phyloP scores from a whole-genome alignment of 2,797 vertebrate species.

The Mormyrops attenuatus region DNA sequence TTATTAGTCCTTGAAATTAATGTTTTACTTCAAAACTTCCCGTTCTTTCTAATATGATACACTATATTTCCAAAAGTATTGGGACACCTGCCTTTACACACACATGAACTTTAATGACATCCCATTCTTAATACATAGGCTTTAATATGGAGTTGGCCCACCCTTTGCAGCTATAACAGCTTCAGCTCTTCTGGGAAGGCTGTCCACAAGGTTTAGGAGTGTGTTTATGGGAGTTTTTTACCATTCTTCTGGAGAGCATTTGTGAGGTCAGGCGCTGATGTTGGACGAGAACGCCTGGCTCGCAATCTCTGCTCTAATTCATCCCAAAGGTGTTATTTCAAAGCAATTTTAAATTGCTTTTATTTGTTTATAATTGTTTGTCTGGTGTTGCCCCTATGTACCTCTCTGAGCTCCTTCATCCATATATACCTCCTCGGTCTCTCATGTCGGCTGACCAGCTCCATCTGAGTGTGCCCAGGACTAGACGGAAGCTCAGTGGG shows the following conservation, averaged over 20 bases:
- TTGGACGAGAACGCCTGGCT: neutral
- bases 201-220: neutral
- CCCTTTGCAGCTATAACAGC: neutral
- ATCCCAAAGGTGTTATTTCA: no score
- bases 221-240: neutral
- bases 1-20: neutral
- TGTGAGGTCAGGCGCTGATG: neutral
- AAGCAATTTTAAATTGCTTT: no score
- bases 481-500: no score
- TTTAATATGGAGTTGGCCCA: neutral
- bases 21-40: neutral
- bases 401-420: no score
- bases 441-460: no score
- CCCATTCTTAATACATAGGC: neutral
- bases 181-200: neutral
- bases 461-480: no score
- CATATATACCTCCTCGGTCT: no score
- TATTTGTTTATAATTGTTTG: no score
- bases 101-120: neutral
- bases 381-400: no score
- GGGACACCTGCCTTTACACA: no score
- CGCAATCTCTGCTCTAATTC: no score
- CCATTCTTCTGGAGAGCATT: neutral
- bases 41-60: neutral
- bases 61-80: no score